phyloP scores from a whole-genome alignment of 2,888 invertebrate species.

The Orchestes rusci region DNA sequence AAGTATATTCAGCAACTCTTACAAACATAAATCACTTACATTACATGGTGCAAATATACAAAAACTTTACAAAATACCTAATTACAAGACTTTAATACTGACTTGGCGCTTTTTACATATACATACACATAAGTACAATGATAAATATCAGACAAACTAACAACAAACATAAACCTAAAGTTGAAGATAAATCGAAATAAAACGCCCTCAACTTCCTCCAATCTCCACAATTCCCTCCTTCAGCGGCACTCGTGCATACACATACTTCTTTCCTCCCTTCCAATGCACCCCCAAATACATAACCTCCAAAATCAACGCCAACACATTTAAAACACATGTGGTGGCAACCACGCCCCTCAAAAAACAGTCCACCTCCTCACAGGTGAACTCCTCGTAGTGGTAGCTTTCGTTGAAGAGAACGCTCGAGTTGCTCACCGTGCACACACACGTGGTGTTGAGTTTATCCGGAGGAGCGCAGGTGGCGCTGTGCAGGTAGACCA shows the following conservation, averaged over 20 bases:
- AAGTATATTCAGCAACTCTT: too few relatives aligned
- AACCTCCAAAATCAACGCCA: conserved; percentile 40
- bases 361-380: conserved; percentile 43
- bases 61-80: too few relatives aligned
- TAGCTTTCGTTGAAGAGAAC: conserved; percentile 29
- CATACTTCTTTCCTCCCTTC: conserved; percentile 36
- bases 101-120: too few relatives aligned
- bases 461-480: conserved; percentile 40
- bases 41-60: too few relatives aligned
- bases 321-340: conserved; percentile 38
- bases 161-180: too few relatives aligned
- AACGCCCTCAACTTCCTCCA: too few relatives aligned
- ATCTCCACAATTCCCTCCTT: conserved; percentile 6
- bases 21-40: too few relatives aligned
- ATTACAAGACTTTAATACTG: too few relatives aligned
- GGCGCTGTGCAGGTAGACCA: conserved; percentile 40
- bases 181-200: too few relatives aligned
- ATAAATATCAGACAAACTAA: too few relatives aligned
- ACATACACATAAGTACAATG: too few relatives aligned
- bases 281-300: conserved; percentile 46
- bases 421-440: conserved; percentile 30
- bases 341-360: conserved; percentile 41
- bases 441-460: conserved; percentile 42
- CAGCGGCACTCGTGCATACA: conserved; percentile 26
- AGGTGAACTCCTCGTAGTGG: conserved; percentile 45